phyloP scores from a whole-genome alignment of 2,888 invertebrate species.

The Phragmatobia fuliginosa region DNA sequence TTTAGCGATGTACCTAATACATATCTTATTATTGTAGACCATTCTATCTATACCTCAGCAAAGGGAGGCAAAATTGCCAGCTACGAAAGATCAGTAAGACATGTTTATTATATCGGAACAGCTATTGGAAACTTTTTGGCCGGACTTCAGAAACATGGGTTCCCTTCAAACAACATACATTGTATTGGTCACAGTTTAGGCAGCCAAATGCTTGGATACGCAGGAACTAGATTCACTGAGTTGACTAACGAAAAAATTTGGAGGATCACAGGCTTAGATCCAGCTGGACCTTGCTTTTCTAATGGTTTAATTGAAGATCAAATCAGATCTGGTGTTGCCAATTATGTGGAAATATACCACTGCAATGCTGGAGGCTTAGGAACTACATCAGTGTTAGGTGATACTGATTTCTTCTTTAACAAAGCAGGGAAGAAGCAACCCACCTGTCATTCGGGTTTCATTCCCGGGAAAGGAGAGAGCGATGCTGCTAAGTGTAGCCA shows the following conservation, averaged over 20 bases:
- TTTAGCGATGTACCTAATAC: constrained; percentile 72
- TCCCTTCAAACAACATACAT: constrained; percentile 72
- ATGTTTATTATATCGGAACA: constrained; percentile 70
- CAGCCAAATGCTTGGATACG: constrained; percentile 73
- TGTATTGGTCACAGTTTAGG: constrained; percentile 79
- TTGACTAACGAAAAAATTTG: constrained; percentile 70
- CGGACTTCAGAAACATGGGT: constrained; percentile 64
- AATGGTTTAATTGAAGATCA: constrained; percentile 76
- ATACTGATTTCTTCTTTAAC: constrained; percentile 87
- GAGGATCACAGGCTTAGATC: constrained; percentile 77
- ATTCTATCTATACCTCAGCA: constrained; percentile 74
- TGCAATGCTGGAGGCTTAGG: constrained; percentile 87
- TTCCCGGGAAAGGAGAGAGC: constrained; percentile 74
- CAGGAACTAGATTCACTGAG: constrained; percentile 66
- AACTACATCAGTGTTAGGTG: constrained; percentile 82
- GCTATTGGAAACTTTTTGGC: constrained; percentile 71
- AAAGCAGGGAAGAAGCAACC: constrained; percentile 86
- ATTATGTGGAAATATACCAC: constrained; percentile 88
- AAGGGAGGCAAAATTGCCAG: constrained; percentile 70
- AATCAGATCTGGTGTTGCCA: constrained; percentile 84
- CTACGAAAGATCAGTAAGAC: constrained; percentile 75
- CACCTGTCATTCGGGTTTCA: constrained; percentile 73
- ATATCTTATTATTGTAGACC: constrained; percentile 77
- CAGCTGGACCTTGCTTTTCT: constrained; percentile 81
- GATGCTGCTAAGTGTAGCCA: constrained; percentile 79